These are phyloP conservation scores for Thecocarcelia acutangulata DNA, from an alignment of 2,888 invertebrate genomes.

Conservation along the genomic window DNA sequence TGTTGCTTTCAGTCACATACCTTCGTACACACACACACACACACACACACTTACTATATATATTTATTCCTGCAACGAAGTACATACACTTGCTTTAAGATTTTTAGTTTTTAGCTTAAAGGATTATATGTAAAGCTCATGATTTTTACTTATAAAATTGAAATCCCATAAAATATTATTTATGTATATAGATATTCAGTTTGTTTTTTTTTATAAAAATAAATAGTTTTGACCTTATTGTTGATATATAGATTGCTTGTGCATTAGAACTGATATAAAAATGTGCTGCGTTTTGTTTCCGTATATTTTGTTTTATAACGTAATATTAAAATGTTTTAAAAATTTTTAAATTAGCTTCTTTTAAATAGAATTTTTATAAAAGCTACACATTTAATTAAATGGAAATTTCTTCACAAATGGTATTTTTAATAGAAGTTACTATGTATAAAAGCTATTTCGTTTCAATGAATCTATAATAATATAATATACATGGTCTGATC, in stretches of 20 bases:
- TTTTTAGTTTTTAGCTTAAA: constrained; percentile 6
- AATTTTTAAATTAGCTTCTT: not conserved
- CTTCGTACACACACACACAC: not conserved
- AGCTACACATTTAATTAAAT: no score
- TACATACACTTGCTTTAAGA: not conserved
- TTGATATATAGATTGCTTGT: no score
- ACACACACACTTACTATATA: no score
- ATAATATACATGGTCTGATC: no score
- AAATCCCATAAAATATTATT: constrained; percentile 31
- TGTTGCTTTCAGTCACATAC: constrained; percentile 5
- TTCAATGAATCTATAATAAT: not conserved
- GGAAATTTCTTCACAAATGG: not conserved
- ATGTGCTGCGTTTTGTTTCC: no score
- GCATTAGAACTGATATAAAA: no score
- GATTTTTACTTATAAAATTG: constrained; percentile 35
- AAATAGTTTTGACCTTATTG: not conserved
- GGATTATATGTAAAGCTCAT: constrained; percentile 31
- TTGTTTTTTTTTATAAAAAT: not conserved
- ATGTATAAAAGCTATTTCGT: not conserved
- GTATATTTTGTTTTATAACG: no score
- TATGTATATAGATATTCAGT: constrained; percentile 8
- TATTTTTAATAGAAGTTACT: not conserved
- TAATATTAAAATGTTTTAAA: not conserved
- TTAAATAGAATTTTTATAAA: not conserved
- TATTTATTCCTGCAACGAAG: not conserved